These are phyloP conservation scores for Rhynchonycteris naso DNA, from an alignment of 2,797 vertebrate species.

Conservation along the genomic window DNA sequence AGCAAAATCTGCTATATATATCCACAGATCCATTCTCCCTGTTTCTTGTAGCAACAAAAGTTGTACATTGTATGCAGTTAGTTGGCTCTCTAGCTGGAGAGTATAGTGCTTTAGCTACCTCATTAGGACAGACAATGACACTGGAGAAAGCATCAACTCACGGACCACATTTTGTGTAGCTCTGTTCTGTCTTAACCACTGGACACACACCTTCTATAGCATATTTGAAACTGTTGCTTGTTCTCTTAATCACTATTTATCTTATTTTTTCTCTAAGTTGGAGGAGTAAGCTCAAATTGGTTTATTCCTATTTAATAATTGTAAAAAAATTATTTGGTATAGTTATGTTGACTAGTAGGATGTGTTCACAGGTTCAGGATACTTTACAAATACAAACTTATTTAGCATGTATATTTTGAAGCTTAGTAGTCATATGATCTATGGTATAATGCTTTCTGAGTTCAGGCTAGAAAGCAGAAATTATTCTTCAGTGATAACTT, in stretches of 20 bases:
- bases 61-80: neutral
- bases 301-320: neutral
- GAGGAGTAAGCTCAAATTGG: neutral
- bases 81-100: neutral
- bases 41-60: neutral
- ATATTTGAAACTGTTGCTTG: neutral
- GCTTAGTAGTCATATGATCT: no score
- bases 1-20: neutral
- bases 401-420: neutral
- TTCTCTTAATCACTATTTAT: neutral
- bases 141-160: neutral
- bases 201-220: neutral
- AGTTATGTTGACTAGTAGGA: neutral
- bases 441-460: neutral
- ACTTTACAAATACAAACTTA: neutral
- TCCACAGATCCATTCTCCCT: neutral
- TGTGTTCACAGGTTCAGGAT: neutral
- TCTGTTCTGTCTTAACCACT: neutral
- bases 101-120: neutral
- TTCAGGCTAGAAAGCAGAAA: neutral
- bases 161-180: neutral
- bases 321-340: neutral
- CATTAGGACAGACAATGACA: neutral
- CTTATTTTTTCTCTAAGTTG: neutral
- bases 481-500: neutral